Evolutionary conservation across 2,797 vertebrate genomes (phyloP), one percentile per base, ranked within the genome.

Genomic region (Kryptolebias ocellatus): DNA sequence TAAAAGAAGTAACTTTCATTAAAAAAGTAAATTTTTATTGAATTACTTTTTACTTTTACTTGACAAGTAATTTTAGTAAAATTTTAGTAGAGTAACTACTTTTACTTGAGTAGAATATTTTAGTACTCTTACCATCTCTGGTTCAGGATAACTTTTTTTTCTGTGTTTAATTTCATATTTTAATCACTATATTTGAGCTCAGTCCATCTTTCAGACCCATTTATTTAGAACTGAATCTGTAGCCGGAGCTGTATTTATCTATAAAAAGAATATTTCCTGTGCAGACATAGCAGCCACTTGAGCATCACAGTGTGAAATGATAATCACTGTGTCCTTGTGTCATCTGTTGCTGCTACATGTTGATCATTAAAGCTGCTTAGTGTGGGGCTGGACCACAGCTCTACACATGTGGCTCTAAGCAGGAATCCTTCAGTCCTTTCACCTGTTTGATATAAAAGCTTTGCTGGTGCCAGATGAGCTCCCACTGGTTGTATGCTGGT

Each of bases 381-480:
- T 68, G 79, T 87, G 85, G 58, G 83, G 81, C 74, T 37, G 46
- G 78, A 70, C 79, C 83, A 76, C 88, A 89, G 81, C 87, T 93
- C 83, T 87, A 87, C 80, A 71, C 62, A 70, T 51, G 69, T 53
- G 39, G 76, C 83, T 85, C 76, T 88, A 83, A 85, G 76, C 78
- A 61, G 82, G 59, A 78, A 67, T 83, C 85, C 81, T 84, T 81
- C 75, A 79, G 84, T 85, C 75, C 81, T 78, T 76, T 73, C 82
- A 80, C 70, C 74, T 83, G 85, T 80, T 89, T 92, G 91, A 91
- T 86, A 89, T 84, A 80, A 80, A 88, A 84, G 85, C 85, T 90
- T 80, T 84, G 86, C 75, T 83, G 83, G 81, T 92, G 89, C 90
- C 87, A 90, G 92, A 92, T 90, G 91, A 90, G 91, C 81, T 91